Base-by-base conservation (phyloP, 2,888 invertebrate species). In the Epistrophe eligans region DNA sequence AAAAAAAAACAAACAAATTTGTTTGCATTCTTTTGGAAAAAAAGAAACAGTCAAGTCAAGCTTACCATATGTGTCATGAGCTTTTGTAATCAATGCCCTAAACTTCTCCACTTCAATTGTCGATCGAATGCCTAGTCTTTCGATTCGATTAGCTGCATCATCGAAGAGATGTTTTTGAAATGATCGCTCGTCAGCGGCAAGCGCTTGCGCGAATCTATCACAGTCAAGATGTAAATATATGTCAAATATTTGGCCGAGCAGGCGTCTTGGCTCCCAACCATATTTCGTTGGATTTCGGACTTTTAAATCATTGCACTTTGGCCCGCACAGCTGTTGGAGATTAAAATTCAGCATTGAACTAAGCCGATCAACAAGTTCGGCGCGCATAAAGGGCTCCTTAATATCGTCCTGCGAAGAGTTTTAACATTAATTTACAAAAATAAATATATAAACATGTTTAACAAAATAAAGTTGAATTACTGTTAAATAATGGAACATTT, bases 331-430 rank as follows among this genome's bases (percentile, higher is more conserved):
- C 92, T 99, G 99, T 92, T 98, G 97, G 89, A 99, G 94, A 94
- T 99, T 99, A 93, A 98, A 99, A 93, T 99, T 99, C 89, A 99
- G 95, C 99, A 99, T 99, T 79, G 99, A 98, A 76, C 99, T 98
- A 79, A 99, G 95, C 73, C 99, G 94, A 91, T 98, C 98, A 57
- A 98, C 98, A 88, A 99, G 94, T 93, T 98, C 99, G 1, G 98
- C 96, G 87, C 97, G 95, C 90, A 99, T 94, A 94, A 99, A 99
- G 55, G 99, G 99, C 91, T 98, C 97, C 91, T 97, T 97, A 89
- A 99, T 99, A 91, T 98, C 97, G 90, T 96, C 90, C 92, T 92
- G 89, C 77, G 82, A 48, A 84, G 15, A 57, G 35, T 55, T 19
- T 17, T 2, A 10, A 24, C 9, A 32, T 9, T 15, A 15, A 8